These are phyloP conservation scores for Otolemur garnettii DNA, from an alignment of 2,113 vertebrate species.

Conservation along the genomic window DNA sequence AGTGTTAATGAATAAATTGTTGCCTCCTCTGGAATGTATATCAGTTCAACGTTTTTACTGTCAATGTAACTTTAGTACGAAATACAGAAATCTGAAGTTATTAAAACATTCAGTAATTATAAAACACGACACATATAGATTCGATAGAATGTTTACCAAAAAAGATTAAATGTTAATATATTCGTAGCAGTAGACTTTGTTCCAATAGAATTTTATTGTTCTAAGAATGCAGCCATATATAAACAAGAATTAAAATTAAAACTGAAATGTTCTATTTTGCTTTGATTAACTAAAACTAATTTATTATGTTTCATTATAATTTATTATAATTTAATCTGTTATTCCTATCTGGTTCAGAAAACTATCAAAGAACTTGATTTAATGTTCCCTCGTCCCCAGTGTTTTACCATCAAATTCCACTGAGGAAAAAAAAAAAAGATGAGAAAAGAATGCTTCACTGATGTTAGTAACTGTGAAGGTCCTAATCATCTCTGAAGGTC, in stretches of 20 bases:
- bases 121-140: background rate
- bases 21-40: conserved; percentile 20
- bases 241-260: conserved; percentile 38
- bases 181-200: background rate
- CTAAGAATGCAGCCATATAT: background rate
- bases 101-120: background rate
- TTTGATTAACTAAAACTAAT: conserved; percentile 31
- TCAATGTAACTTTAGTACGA: background rate
- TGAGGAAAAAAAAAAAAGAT: conserved; percentile 65
- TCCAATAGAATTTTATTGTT: background rate
- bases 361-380: conserved; percentile 82
- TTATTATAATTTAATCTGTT: background rate
- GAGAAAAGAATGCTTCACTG: conserved; percentile 76
- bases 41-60: conserved; percentile 34
- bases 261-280: background rate
- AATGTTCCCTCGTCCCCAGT: conserved; percentile 84
- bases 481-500: conserved; percentile 91
- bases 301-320: too few relatives aligned
- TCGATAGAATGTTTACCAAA: background rate
- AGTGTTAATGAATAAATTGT: conserved; percentile 3
- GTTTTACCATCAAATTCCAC: conserved; percentile 87
- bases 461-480: conserved; percentile 88
- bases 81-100: background rate
- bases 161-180: background rate
- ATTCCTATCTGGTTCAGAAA: background rate